Base-by-base conservation (phyloP, 1,140 invertebrate species). In the Atta colombica region DNA sequence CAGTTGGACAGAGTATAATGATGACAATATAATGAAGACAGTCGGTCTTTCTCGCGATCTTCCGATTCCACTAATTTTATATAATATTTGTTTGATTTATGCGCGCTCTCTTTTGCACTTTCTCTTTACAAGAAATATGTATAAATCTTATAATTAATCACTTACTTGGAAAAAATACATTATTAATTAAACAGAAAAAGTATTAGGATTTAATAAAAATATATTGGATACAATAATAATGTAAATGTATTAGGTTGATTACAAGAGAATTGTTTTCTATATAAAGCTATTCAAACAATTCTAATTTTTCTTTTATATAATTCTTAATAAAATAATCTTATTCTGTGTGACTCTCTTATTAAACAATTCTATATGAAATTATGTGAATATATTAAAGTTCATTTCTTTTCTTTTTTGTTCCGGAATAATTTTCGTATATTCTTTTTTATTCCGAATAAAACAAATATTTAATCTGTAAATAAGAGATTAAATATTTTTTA, bases 1-100 rank as follows among this genome's bases (percentile, higher is more conserved):
- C 89, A 91, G 89, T 91, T 88, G 61, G 89, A 85, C 90, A 88
- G 87, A 80, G 16, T 65, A 66, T 90, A 88, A 89, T 90, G 61
- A 85, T 90, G 88, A 90, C 89, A 72, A 60, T 77, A 65, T 82
- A 58, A 80, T 80, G 31, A 68, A 35, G 12, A 80, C 63, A 81
- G 45, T 53, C 28, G 14, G 45, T 80, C 45, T 68, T 49, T 80
- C 45, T 68, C 55, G 45, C 63, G 49, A 81, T 81, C 65, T 81
- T 81, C 77, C 77, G 31, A 35, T 80, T 80, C n/a, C n/a, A 51
- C 1, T 71, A 81, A 69, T 81, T 81, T 69, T 81, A 58, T 55
- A 81, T 51, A n/a, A 12, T 8, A 71, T 58, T 51, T 81, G 65
- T 81, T 81, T 68, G 49, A 6, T 81, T 71, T 81, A 55, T 49